Evolutionary conservation across 2,797 vertebrate genomes (phyloP).

Genomic region (Pseudochirops cupreus): DNA sequence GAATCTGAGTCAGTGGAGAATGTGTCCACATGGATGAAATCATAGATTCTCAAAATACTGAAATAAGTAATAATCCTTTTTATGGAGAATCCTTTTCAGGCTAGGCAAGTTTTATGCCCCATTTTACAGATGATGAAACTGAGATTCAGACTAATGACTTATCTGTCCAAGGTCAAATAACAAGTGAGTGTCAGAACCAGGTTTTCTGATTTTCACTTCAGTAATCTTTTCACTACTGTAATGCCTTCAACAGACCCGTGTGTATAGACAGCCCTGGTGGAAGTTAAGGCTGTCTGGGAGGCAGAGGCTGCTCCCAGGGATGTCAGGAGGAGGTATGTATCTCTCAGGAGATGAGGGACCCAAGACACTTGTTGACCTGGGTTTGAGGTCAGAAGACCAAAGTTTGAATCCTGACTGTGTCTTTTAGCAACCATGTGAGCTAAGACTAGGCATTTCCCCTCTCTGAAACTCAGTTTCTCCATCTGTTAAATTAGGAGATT

Average conservation of each 20-base stretch:
- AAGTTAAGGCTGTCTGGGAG: neutral
- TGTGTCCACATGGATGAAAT: neutral
- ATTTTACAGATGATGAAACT: neutral
- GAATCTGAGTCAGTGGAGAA: neutral
- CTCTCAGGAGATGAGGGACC: too few species aligned
- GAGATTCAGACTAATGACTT: neutral
- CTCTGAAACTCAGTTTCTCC: neutral
- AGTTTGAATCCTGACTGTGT: neutral
- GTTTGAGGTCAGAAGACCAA: neutral
- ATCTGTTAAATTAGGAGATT: neutral
- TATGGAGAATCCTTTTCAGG: neutral
- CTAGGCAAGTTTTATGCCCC: neutral
- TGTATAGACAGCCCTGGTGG: neutral
- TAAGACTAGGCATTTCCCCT: neutral
- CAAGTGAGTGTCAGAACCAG: neutral
- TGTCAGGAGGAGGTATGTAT: too few species aligned
- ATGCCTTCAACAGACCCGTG: neutral
- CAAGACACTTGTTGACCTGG: neutral
- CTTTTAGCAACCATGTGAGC: neutral
- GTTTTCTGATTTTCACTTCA: neutral
- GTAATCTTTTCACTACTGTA: neutral
- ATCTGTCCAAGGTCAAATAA: neutral
- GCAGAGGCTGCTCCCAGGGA: neutral
- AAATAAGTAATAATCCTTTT: neutral
- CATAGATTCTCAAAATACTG: neutral